Evolutionary conservation across 2,888 invertebrate genomes (phyloP).

Genomic region (Trissolcus brochymenae): DNA sequence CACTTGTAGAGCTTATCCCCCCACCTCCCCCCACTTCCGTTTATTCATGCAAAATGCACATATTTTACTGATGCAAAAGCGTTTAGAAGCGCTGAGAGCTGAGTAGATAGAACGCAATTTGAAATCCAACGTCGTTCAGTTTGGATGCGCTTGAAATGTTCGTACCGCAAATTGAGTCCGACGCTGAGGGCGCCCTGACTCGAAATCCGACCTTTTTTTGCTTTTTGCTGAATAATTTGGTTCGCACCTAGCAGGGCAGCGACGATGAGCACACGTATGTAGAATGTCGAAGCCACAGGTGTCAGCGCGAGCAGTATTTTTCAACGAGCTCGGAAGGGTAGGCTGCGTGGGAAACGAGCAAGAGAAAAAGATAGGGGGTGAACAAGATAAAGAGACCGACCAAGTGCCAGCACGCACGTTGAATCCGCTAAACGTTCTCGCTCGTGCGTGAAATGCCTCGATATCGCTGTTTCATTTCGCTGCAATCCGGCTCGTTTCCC

Average conservation of each 20-base stretch:
- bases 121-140: neutral
- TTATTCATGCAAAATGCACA: slow-evolving; percentile 29
- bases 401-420: slow-evolving; percentile 75
- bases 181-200: slow-evolving; percentile 15
- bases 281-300: slow-evolving; percentile 76
- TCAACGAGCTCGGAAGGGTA: slow-evolving; percentile 70
- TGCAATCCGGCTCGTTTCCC: slow-evolving; percentile 66
- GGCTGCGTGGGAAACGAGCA: slow-evolving; percentile 63
- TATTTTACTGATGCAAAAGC: slow-evolving; percentile 28
- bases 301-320: slow-evolving; percentile 76
- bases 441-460: slow-evolving; percentile 77
- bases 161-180: slow-evolving; percentile 13
- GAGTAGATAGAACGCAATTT: neutral
- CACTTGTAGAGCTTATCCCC: slow-evolving; percentile 71
- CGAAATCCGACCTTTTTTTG: slow-evolving; percentile 17
- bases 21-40: slow-evolving; percentile 11
- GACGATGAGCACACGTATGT: slow-evolving; percentile 69
- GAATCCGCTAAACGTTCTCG: slow-evolving; percentile 76
- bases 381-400: slow-evolving; percentile 62
- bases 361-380: slow-evolving; percentile 62
- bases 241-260: slow-evolving; percentile 24
- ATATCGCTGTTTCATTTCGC: slow-evolving; percentile 76
- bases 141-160: neutral
- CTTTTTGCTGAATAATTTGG: slow-evolving; percentile 34
- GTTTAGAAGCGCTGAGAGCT: neutral